Evolutionary conservation across 2,797 vertebrate species (phyloP), one percentile per base, ranked within the genome.

Genomic region (Glyptemys insculpta): DNA sequence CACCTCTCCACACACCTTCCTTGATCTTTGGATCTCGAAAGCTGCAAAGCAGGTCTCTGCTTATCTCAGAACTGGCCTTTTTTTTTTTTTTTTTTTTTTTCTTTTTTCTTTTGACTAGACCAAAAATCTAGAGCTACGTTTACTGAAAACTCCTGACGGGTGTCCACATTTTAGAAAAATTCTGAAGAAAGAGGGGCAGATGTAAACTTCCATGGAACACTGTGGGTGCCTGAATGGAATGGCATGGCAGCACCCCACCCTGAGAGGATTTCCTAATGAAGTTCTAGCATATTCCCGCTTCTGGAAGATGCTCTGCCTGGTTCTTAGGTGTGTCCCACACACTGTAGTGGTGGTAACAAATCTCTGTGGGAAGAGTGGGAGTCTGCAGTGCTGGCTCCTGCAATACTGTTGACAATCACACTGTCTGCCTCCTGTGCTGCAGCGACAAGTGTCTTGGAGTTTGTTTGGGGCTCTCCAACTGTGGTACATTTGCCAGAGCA

Each of bases 131-230:
- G 80, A 88, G 82, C n/a, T 72, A 11, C 7, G 41, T 57, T 57
- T 56, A 25, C 23, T 14, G 25, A 37, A 0, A 0, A 27, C 29
- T 44, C 65, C 31, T 81, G 62, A 16, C 19, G 80, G 9, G 27
- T 5, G 37, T n/a, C 49, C 21, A 52, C 27, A 23, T 68, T 57
- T 47, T 47, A 56, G 56, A 81, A 79, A 57, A 85, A 78, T 27
- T n/a, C 19, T n/a, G 53, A 78, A 78, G 41, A 52, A 68, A 56
- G 34, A 57, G 52, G 34, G 78, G 44, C 44, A 15, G 23, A 85
- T 1, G 56, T 57, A 79, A 59, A 57, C 34, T 62, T n/a, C 47
- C 12, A 23, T 21, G 74, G 41, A 76, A 76, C 27, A 12, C 5
- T 16, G 25, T 27, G 65, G n/a, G 65, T 68, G n/a, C 37, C n/a